phyloP scores from a whole-genome alignment of 2,797 vertebrate genomes.

The Hippocampus kuda region DNA sequence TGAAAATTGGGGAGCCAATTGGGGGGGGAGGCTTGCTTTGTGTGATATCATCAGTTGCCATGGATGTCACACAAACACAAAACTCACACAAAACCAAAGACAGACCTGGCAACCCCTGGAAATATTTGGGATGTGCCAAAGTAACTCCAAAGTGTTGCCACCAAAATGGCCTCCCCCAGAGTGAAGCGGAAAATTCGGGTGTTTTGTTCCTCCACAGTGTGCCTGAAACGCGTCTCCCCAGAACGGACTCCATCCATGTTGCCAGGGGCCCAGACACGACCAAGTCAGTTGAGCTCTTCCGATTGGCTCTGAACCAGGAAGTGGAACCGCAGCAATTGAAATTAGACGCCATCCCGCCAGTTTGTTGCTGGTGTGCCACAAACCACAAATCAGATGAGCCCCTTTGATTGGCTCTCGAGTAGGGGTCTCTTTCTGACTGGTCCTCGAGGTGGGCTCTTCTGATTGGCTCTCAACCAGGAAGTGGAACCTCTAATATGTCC shows the following conservation, averaged over 20 bases:
- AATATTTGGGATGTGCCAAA: neutral
- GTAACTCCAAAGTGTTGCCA: neutral
- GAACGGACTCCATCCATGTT: neutral
- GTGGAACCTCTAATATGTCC: slow-evolving; percentile 23
- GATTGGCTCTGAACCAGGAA: neutral
- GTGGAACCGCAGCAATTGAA: slow-evolving; percentile 1
- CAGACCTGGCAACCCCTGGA: neutral
- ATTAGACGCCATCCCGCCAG: slow-evolving; percentile 28
- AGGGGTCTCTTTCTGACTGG: slow-evolving; percentile 16
- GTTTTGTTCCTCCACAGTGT: neutral
- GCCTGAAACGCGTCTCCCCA: neutral
- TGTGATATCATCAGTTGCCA: slow-evolving; percentile 43
- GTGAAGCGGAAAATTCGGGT: neutral
- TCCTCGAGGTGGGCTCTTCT: slow-evolving; percentile 41
- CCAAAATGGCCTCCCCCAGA: neutral
- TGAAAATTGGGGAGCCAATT: slow-evolving; percentile 44
- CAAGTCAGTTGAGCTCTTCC: slow-evolving; percentile 17
- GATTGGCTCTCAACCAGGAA: slow-evolving; percentile 40
- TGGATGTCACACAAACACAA: slow-evolving; percentile 14
- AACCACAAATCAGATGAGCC: neutral
- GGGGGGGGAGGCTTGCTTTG: slow-evolving; percentile 31
- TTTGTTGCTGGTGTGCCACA: too few relatives aligned
- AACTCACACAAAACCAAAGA: neutral
- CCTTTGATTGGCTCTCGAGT: slow-evolving; percentile 7
- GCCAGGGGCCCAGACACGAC: neutral